phyloP scores from a whole-genome alignment of 2,888 invertebrate genomes.

The Litoditis marina region DNA sequence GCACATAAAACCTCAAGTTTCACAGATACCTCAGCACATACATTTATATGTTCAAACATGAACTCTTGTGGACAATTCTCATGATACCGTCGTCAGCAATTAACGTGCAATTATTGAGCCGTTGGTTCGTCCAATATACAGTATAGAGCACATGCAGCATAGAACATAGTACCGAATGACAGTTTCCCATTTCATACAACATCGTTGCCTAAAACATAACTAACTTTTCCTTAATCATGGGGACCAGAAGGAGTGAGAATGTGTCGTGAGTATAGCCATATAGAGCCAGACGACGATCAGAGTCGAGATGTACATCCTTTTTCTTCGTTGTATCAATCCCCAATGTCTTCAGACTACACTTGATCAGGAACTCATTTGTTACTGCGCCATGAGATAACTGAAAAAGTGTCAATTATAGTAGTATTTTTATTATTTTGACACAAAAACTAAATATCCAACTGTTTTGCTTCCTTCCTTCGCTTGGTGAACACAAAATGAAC shows the following conservation, averaged over 20 bases:
- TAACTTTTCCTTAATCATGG: slow-evolving; percentile 91
- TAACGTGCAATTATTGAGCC: too few species aligned
- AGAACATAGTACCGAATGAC: too few species aligned
- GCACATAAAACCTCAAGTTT: too few species aligned
- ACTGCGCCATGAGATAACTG: slow-evolving; percentile 60
- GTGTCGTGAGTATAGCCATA: slow-evolving; percentile 93
- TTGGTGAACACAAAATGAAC: neutral
- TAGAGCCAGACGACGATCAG: slow-evolving; percentile 81
- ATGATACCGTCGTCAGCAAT: too few species aligned
- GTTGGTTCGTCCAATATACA: too few species aligned
- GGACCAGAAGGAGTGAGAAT: slow-evolving; percentile 84
- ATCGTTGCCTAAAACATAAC: too few species aligned
- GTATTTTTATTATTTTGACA: slow-evolving; percentile 2
- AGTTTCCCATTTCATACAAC: too few species aligned
- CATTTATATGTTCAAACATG: too few species aligned
- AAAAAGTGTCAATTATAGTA: slow-evolving; percentile 14
- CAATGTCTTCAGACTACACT: slow-evolving; percentile 45
- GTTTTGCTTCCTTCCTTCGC: slow-evolving; percentile 7
- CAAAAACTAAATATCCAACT: neutral
- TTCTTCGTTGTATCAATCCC: slow-evolving; percentile 31
- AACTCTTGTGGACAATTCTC: too few species aligned
- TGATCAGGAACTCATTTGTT: slow-evolving; percentile 60
- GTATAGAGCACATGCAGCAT: too few species aligned
- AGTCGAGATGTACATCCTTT: slow-evolving; percentile 61
- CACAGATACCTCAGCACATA: too few species aligned